Conservation (phyloP, 2,113 vertebrate species). For the Mugil cephalus region DNA sequence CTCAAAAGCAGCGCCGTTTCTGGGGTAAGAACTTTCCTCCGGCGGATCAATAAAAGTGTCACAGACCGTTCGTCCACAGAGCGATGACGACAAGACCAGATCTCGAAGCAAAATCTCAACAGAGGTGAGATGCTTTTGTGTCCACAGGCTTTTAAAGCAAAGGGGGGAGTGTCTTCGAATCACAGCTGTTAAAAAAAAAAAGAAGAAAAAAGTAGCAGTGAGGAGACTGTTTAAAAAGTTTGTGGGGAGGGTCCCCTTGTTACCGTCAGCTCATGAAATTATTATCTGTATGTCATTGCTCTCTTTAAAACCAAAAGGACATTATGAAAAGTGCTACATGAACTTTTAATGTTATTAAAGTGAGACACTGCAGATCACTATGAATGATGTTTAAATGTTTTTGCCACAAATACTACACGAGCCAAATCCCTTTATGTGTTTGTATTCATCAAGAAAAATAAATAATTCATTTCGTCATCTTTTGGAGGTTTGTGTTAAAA, state of each 20-base stretch:
- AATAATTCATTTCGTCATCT: neutral
- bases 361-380: neutral
- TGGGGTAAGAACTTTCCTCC: slow-evolving; percentile 32
- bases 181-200: slow-evolving; percentile 17
- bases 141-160: slow-evolving; percentile 73
- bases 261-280: slow-evolving; percentile 13
- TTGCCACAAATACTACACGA: neutral
- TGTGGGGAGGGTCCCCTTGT: slow-evolving; percentile 56
- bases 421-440: slow-evolving; percentile 14
- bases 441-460: slow-evolving; percentile 17
- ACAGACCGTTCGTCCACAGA: slow-evolving; percentile 9
- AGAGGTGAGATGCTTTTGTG: slow-evolving; percentile 67
- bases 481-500: slow-evolving; percentile 21
- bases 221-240: slow-evolving; percentile 17
- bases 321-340: neutral
- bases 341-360: neutral
- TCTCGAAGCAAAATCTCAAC: slow-evolving; percentile 48
- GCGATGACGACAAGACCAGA: slow-evolving; percentile 44
- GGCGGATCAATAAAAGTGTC: slow-evolving; percentile 18
- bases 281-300: neutral
- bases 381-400: neutral
- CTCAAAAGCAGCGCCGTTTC: slow-evolving; percentile 16
- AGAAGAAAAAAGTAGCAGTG: slow-evolving; percentile 61
- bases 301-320: neutral
- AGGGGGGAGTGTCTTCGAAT: slow-evolving; percentile 70